Conservation (phyloP, 2,888 invertebrate genomes). For the Thalpophila matura region DNA sequence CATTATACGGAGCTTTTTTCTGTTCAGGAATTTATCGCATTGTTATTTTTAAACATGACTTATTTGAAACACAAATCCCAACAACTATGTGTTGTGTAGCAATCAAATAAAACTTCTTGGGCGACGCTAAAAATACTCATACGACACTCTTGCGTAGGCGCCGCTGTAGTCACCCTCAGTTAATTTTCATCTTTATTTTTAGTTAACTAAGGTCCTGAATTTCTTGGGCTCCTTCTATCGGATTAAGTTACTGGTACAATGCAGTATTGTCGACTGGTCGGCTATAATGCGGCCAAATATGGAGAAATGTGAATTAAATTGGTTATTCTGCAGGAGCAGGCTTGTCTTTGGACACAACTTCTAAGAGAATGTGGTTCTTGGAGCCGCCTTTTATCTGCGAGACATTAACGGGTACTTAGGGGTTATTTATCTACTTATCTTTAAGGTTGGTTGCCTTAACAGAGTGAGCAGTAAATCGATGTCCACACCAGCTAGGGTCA, state of each 20-base stretch:
- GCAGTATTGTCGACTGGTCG: slow-evolving; percentile 58
- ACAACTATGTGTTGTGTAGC: slow-evolving; percentile 61
- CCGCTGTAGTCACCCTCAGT: slow-evolving; percentile 24
- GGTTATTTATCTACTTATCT: slow-evolving; percentile 56
- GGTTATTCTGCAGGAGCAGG: slow-evolving; percentile 52
- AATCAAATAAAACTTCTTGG: slow-evolving; percentile 67
- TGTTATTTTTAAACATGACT: slow-evolving; percentile 65
- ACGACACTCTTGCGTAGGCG: slow-evolving; percentile 65
- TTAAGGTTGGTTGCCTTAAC: slow-evolving; percentile 41
- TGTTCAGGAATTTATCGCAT: slow-evolving; percentile 50
- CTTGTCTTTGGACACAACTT: slow-evolving; percentile 47
- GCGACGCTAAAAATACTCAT: slow-evolving; percentile 64
- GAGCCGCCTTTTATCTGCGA: slow-evolving; percentile 56
- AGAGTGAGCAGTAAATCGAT: slow-evolving; percentile 47
- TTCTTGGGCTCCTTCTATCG: slow-evolving; percentile 7
- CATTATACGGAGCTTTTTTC: slow-evolving; percentile 40
- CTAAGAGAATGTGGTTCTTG: slow-evolving; percentile 53
- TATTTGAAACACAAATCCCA: slow-evolving; percentile 63
- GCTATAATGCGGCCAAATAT: slow-evolving; percentile 65
- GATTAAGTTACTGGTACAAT: slow-evolving; percentile 66
- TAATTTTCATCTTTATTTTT: slow-evolving; percentile 36
- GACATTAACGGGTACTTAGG: slow-evolving; percentile 49
- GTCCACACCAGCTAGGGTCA: slow-evolving; percentile 40
- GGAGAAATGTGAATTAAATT: slow-evolving; percentile 64
- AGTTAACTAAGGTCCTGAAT: slow-evolving; percentile 21